Base-by-base conservation (phyloP, 1,140 invertebrate species). In the Drosophila insularis region DNA sequence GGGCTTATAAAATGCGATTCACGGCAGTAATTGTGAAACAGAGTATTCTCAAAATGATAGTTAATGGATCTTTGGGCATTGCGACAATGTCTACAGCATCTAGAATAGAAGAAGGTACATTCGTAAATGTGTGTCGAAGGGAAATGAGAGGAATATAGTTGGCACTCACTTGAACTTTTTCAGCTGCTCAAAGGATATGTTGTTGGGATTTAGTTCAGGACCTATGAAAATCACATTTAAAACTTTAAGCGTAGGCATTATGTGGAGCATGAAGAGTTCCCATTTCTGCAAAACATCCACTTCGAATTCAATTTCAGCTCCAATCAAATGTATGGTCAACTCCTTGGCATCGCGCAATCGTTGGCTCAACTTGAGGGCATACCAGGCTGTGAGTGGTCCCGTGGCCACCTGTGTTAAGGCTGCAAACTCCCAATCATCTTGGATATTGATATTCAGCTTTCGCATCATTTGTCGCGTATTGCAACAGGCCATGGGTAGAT, bases 241-340 rank as follows among this genome's bases (percentile, higher is more conserved):
- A 31, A 90, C 92, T 56, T 93, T 92, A 1, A 95, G 70, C 1
- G 92, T 78, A 0, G 94, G 94, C 4, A 94, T 78, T 27, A 95
- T 92, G 81, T 96, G 95, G 0, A 96, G 78, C 63, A 96, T 94
- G 76, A 95, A 93, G 27, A 94, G 92, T 79, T 96, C 95, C 95
- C 95, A 96, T 56, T 95, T 95, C 31, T 93, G 92, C 1, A 96
- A 74, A 50, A 93, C 92, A 61, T 95, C 93, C 2, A 94, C 95
- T 89, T 96, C 95, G 71, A 95, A 96, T 40, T 95, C 94, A 17
- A 95, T 92, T 79, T 96, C 95, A 0, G 95, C 95, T 0, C 95
- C 91, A 27, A 92, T 90, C 21, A 92, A 62, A 54, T 92, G 91
- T 31, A 71, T 72, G 32, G 65, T 91, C 17, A 71, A 63, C 76